A percentile compares a stretch with the other conserved stretches of the same genome.
Evolutionary conservation across 2,888 invertebrate genomes (phyloP).

Genomic region (Seladonia tumulorum): DNA sequence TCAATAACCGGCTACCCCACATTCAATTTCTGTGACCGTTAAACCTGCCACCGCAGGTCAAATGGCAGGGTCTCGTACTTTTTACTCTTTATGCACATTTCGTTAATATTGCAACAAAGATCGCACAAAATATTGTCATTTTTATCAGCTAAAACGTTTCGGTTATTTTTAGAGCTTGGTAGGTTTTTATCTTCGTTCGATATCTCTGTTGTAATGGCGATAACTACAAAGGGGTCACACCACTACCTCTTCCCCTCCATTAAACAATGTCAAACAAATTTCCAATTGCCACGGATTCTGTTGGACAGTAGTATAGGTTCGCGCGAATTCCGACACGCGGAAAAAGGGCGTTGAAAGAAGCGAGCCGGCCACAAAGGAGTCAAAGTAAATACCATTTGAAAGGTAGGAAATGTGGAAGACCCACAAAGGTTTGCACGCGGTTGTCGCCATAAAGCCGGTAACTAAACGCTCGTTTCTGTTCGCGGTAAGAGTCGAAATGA

Average conservation of each 20-base stretch:
- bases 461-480: slow-evolving; percentile 14
- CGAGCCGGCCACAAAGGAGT: slow-evolving; percentile 6
- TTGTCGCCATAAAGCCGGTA: slow-evolving; percentile 16
- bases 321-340: background rate
- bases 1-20: background rate
- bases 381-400: slow-evolving; percentile 9
- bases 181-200: too few species aligned
- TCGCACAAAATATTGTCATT: too few species aligned
- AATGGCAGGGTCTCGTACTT: too few species aligned
- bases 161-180: too few species aligned
- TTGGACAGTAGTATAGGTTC: background rate
- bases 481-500: slow-evolving; percentile 21
- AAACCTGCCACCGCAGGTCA: too few species aligned
- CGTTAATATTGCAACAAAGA: too few species aligned
- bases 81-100: too few species aligned
- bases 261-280: too few species aligned
- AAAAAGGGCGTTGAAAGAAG: background rate
- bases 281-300: background rate
- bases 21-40: background rate
- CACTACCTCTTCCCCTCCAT: too few species aligned
- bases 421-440: background rate
- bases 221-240: too few species aligned
- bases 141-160: too few species aligned
- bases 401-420: slow-evolving; percentile 2
- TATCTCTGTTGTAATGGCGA: too few species aligned